phyloP scores from a whole-genome alignment of 2,888 invertebrate species.

The Apamea anceps region DNA sequence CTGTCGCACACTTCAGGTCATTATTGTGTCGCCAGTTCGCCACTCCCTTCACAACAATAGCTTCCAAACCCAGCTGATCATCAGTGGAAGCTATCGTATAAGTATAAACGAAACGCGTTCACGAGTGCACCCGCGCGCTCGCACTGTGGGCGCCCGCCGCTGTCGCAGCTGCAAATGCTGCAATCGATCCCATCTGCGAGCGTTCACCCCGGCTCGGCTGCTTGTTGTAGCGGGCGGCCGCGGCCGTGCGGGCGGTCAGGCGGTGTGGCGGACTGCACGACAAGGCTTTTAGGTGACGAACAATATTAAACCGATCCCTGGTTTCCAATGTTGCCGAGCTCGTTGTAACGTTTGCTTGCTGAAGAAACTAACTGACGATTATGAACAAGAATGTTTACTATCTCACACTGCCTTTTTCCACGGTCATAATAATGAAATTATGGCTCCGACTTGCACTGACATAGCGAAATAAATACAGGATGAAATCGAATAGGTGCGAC shows the following conservation, averaged over 20 bases:
- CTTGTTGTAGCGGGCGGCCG: background rate
- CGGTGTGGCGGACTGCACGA: background rate
- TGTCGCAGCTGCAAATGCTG: background rate
- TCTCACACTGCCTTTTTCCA: no score
- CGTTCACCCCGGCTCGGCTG: constrained; percentile 5
- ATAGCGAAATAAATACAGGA: no score
- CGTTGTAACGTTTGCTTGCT: no score
- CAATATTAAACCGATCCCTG: background rate
- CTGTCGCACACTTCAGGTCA: background rate
- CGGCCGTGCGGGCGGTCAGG: no score
- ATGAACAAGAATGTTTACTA: no score
- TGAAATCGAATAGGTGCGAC: no score
- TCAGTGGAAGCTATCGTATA: background rate
- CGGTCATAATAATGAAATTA: no score
- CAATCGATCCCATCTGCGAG: constrained; percentile 8
- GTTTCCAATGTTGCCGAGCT: no score
- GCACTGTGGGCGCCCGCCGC: background rate
- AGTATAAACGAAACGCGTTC: constrained; percentile 1
- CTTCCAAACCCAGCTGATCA: background rate
- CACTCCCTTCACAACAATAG: background rate
- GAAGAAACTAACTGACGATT: no score
- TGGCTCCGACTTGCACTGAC: no score
- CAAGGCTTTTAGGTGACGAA: background rate
- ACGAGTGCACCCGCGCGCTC: background rate
- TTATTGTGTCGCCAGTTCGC: background rate